Evolutionary conservation across 2,888 invertebrate genomes (phyloP).

Genomic region (Periphyllus acericola): DNA sequence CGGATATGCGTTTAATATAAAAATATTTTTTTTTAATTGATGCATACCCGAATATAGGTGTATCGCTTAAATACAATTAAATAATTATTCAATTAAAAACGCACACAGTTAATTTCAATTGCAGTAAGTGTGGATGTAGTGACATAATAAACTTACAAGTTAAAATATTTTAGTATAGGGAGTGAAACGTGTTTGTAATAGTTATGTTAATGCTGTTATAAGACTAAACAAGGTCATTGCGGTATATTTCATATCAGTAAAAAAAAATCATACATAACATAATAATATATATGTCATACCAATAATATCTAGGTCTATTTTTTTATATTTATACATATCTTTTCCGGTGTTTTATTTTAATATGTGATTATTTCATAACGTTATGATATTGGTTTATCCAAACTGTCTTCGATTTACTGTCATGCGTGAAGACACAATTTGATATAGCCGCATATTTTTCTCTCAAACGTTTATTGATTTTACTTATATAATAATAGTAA

Average conservation of each 20-base stretch:
- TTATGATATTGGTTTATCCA: constrained; percentile 35
- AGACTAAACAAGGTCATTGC: background rate
- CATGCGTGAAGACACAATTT: constrained; percentile 58
- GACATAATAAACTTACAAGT: background rate
- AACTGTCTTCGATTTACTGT: constrained; percentile 47
- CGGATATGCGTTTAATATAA: no score
- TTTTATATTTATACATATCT: background rate
- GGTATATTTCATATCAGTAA: background rate
- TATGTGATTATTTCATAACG: constrained; percentile 41
- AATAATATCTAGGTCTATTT: constrained; percentile 7
- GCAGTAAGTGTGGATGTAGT: no score
- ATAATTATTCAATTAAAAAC: background rate
- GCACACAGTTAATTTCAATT: background rate
- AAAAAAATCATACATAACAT: background rate
- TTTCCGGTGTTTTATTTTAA: constrained; percentile 43
- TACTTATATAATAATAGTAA: constrained; percentile 47
- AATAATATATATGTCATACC: background rate
- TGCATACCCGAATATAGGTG: background rate
- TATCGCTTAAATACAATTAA: background rate
- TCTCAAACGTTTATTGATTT: constrained; percentile 39
- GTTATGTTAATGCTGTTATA: background rate
- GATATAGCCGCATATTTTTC: constrained; percentile 49
- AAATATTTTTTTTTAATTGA: background rate
- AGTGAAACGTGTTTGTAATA: background rate
- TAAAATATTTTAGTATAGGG: background rate